A percentile compares a stretch with the other conserved stretches of the same genome.
phyloP scores from a whole-genome alignment of 2,797 vertebrate genomes.

The Menidia menidia region DNA sequence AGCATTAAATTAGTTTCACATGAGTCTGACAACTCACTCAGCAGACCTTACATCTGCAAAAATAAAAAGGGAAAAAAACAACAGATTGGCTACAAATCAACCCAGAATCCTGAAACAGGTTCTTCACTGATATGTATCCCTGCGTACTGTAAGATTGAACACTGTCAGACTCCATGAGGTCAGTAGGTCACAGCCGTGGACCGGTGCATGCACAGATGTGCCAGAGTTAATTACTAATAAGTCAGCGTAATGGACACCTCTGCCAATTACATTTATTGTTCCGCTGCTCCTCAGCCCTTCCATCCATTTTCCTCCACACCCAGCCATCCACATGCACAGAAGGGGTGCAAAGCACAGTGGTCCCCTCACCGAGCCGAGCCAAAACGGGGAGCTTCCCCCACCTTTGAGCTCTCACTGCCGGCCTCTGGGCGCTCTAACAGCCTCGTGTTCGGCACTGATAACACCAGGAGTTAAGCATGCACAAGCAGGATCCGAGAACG shows the following conservation, averaged over 20 bases:
- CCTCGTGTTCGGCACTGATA: conserved; percentile 81
- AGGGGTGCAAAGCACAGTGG: not conserved
- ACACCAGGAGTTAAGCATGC: conserved; percentile 62
- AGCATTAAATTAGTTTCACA: not conserved
- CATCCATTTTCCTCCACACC: conserved; percentile 27
- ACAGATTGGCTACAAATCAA: conserved; percentile 39
- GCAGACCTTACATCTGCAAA: conserved; percentile 46
- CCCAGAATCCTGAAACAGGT: conserved; percentile 33
- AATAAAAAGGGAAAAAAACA: conserved; percentile 1
- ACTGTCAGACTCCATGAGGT: conserved; percentile 33
- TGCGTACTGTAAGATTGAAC: conserved; percentile 33
- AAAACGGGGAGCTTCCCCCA: conserved; percentile 42
- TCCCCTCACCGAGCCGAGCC: conserved; percentile 47
- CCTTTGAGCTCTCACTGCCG: conserved; percentile 58
- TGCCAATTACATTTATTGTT: conserved; percentile 68
- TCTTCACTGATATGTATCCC: not conserved
- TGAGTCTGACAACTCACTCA: conserved; percentile 6
- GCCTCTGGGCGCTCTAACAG: conserved; percentile 66
- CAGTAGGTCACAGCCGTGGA: conserved; percentile 60
- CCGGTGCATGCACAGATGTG: conserved; percentile 65
- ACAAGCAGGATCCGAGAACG: conserved; percentile 48
- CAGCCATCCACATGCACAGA: conserved; percentile 16
- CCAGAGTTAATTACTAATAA: conserved; percentile 71
- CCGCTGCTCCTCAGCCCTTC: conserved; percentile 58
- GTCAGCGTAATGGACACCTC: conserved; percentile 59